A percentile compares a stretch with the other conserved stretches of the same genome.
phyloP scores from a whole-genome alignment of 2,888 invertebrate species.

The Capitulum mitella region DNA sequence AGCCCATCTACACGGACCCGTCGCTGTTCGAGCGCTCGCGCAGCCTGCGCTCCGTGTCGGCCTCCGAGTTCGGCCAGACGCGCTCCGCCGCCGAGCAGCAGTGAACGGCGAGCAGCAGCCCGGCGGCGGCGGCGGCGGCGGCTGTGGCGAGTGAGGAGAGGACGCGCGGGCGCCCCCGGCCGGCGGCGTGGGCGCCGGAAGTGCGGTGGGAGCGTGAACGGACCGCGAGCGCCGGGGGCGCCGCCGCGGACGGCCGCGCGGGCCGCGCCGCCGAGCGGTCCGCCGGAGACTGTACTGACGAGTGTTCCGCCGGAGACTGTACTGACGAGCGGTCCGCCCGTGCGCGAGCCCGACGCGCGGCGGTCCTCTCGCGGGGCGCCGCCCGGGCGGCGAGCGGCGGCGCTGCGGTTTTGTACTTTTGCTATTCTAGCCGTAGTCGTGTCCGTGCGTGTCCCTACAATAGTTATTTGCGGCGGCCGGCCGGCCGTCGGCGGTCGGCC shows the following conservation, averaged over 20 bases:
- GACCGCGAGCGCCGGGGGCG: neutral
- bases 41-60: slow-evolving; percentile 44
- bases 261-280: too few relatives aligned
- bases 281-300: neutral
- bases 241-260: neutral
- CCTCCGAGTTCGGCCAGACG: neutral
- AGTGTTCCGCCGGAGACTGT: neutral
- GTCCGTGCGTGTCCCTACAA: neutral
- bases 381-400: neutral
- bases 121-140: neutral
- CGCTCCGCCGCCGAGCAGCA: neutral
- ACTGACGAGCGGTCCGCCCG: neutral
- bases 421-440: neutral
- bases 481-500: too few relatives aligned
- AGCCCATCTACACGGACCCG: slow-evolving; percentile 87
- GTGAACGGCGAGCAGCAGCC: neutral
- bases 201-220: neutral
- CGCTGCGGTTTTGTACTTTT: neutral
- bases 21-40: slow-evolving; percentile 79
- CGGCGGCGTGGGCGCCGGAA: neutral
- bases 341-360: neutral
- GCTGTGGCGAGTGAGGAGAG: neutral
- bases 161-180: neutral
- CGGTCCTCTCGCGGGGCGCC: neutral
- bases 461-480: neutral